Conservation (phyloP, 92 coral and sea anemone genomes). For the Diadumene lineata region DNA sequence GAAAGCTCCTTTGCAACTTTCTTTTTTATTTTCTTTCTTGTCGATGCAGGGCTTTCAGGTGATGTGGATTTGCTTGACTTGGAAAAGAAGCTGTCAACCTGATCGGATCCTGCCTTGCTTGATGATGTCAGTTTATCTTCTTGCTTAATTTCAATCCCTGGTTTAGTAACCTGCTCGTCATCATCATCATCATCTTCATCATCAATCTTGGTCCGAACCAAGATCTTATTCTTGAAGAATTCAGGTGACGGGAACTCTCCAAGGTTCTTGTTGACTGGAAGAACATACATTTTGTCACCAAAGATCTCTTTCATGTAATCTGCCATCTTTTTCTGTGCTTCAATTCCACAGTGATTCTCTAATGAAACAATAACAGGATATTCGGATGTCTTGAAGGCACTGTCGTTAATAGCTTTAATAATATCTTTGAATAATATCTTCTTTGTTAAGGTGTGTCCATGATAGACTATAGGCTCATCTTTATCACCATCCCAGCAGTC, state of each 20-base stretch:
- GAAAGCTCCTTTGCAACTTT: conserved; percentile 84
- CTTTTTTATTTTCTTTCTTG: conserved; percentile 23
- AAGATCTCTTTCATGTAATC: conserved; percentile 60
- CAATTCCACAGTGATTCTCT: conserved; percentile 86
- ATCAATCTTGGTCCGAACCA: conserved; percentile 67
- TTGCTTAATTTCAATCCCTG: conserved; percentile 8
- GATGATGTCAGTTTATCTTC: conserved; percentile 3
- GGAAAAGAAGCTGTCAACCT: neutral
- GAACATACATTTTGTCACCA: conserved; percentile 69
- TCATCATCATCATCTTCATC: conserved; percentile 37
- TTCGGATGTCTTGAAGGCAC: conserved; percentile 82
- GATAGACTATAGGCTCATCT: conserved; percentile 88
- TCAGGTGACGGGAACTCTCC: conserved; percentile 86
- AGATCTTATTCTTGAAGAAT: conserved; percentile 81
- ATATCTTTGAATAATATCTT: conserved; percentile 88
- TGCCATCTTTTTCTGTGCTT: conserved; percentile 85
- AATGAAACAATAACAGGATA: conserved; percentile 91
- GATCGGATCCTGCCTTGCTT: neutral
- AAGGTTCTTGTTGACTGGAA: conserved; percentile 52
- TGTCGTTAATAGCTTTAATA: conserved; percentile 59
- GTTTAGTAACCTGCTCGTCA: conserved; percentile 17
- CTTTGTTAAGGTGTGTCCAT: conserved; percentile 89
- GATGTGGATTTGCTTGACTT: neutral
- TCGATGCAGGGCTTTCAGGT: conserved; percentile 20
- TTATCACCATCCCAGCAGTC: conserved; percentile 97